Conservation (phyloP, 2,797 vertebrate genomes). For the Typhlichthys subterraneus region DNA sequence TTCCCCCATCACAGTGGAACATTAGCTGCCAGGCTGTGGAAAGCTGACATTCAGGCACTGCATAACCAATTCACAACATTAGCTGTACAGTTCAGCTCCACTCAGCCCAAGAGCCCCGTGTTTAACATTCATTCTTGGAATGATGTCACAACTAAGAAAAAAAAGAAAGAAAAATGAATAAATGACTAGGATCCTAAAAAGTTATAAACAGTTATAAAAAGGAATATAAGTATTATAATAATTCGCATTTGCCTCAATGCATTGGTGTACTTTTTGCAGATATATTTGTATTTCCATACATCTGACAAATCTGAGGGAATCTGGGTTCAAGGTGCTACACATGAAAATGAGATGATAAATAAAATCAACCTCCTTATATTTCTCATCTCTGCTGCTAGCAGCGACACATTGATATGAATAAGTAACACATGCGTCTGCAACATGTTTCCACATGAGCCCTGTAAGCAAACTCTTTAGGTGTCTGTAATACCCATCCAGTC, state of each 20-base stretch:
- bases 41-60: not conserved
- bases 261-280: constrained; percentile 48
- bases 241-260: constrained; percentile 29
- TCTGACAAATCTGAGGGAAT: constrained; percentile 66
- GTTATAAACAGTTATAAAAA: not conserved
- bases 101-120: too few relatives aligned
- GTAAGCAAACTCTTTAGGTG: too few relatives aligned
- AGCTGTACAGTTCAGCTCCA: too few relatives aligned
- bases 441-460: too few relatives aligned
- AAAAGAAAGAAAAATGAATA: not conserved
- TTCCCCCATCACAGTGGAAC: not conserved
- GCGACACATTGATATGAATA: constrained; percentile 23
- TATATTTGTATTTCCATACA: constrained; percentile 69
- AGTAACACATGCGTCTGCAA: too few relatives aligned
- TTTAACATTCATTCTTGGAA: too few relatives aligned
- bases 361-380: constrained; percentile 67
- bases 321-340: constrained; percentile 64
- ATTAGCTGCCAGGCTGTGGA: not conserved
- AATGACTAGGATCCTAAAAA: not conserved
- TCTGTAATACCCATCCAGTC: too few relatives aligned
- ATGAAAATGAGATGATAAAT: constrained; percentile 75
- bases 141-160: not conserved
- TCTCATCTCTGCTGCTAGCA: constrained; percentile 34
- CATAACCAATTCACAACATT: not conserved
- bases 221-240: constrained; percentile 21